phyloP scores from a whole-genome alignment of 2,888 invertebrate species.

The Leptarthrus brevirostris region DNA sequence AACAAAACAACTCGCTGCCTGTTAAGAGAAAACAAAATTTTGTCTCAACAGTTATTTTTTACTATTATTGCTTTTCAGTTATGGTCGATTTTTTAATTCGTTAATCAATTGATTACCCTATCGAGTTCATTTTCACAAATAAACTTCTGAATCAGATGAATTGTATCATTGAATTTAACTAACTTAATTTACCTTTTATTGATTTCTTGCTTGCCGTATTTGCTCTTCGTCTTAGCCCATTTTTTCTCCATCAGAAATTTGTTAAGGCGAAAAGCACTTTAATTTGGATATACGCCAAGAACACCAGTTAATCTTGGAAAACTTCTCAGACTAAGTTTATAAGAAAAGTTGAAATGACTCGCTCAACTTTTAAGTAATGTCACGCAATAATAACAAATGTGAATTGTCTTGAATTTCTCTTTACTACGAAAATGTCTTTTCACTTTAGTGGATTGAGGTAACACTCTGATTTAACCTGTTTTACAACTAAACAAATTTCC shows the following conservation, averaged over 20 bases:
- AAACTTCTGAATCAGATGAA: too few species aligned
- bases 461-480: too few species aligned
- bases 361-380: neutral
- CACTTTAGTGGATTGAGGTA: too few species aligned
- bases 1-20: too few species aligned
- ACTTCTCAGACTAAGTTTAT: conserved; percentile 39
- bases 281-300: conserved; percentile 37
- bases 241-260: neutral
- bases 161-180: neutral
- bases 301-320: conserved; percentile 31
- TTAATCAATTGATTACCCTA: too few species aligned
- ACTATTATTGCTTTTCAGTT: too few species aligned
- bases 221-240: neutral
- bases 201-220: conserved; percentile 21
- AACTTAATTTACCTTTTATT: neutral
- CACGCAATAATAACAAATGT: conserved; percentile 17
- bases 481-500: too few species aligned
- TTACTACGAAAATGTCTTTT: neutral
- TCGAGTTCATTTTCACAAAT: too few species aligned
- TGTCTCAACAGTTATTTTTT: too few species aligned
- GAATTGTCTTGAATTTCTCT: neutral
- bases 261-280: conserved; percentile 3
- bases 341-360: conserved; percentile 38
- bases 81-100: too few species aligned
- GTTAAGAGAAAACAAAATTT: too few species aligned